A percentile compares a stretch with the other conserved stretches of the same genome.
Evolutionary conservation across 2,797 vertebrate genomes (phyloP).

Genomic region (Protosalanx chinensis): DNA sequence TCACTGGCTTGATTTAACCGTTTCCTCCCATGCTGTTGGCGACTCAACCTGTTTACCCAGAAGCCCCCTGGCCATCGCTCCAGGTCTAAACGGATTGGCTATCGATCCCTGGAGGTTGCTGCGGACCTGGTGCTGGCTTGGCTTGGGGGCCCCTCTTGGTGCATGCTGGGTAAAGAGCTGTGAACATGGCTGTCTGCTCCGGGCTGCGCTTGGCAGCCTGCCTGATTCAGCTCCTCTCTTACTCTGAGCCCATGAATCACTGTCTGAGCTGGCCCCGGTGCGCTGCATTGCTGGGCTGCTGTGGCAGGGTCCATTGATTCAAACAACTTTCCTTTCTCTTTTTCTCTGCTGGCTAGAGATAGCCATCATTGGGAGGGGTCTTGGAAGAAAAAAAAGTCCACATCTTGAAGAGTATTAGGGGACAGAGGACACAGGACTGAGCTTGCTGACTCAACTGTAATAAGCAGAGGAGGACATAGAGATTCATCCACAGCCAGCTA

Average conservation of each 20-base stretch:
- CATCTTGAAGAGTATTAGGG: not conserved
- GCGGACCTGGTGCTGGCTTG: slow-evolving; percentile 6
- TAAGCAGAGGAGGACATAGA: slow-evolving; percentile 1
- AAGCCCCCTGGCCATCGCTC: slow-evolving; percentile 21
- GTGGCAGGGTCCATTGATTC: slow-evolving; percentile 49
- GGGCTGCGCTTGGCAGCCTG: slow-evolving; percentile 34
- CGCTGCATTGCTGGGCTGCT: slow-evolving; percentile 40
- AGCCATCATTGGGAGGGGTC: not conserved
- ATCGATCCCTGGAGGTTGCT: slow-evolving; percentile 49
- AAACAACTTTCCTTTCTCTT: slow-evolving; percentile 25
- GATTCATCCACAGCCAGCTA: not conserved
- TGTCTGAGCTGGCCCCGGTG: slow-evolving; percentile 10
- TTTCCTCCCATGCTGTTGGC: not conserved
- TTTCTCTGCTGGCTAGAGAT: not conserved
- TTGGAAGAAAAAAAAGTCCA: slow-evolving; percentile 29
- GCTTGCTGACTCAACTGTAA: slow-evolving; percentile 18
- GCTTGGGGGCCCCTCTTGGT: slow-evolving; percentile 1
- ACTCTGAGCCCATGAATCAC: slow-evolving; percentile 12
- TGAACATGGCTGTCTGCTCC: slow-evolving; percentile 54
- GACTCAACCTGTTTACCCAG: slow-evolving; percentile 25
- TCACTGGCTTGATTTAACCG: slow-evolving; percentile 24
- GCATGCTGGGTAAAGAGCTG: slow-evolving; percentile 36
- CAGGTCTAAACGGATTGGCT: slow-evolving; percentile 20
- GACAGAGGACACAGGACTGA: not conserved
- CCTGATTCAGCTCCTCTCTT: not conserved